Conservation (phyloP, 2,888 invertebrate genomes). For the Tridacna crocea region DNA sequence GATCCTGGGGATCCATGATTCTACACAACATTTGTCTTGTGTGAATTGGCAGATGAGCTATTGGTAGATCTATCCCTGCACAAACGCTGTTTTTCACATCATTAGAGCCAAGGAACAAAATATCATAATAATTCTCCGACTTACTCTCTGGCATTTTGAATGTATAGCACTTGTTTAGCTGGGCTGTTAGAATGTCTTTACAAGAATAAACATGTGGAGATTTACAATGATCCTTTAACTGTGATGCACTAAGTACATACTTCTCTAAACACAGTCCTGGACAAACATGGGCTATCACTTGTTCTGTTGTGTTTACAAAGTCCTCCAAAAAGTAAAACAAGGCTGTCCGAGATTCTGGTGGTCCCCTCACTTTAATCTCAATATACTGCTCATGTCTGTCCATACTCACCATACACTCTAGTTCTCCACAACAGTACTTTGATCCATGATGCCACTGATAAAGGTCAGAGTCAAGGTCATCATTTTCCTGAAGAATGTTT, state of each 20-base stretch:
- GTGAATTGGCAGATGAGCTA: conserved; percentile 87
- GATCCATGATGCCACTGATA: conserved; percentile 91
- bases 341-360: conserved; percentile 84
- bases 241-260: conserved; percentile 87
- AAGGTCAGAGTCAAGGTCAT: conserved; percentile 87
- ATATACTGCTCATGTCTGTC: conserved; percentile 85
- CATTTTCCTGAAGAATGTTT: conserved; percentile 80
- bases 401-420: conserved; percentile 89
- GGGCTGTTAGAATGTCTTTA: conserved; percentile 84
- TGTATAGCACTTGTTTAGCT: conserved; percentile 82
- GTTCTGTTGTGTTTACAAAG: conserved; percentile 87
- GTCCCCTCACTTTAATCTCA: conserved; percentile 89
- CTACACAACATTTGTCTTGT: conserved; percentile 85
- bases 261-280: conserved; percentile 89
- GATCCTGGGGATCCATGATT: conserved; percentile 86
- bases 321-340: conserved; percentile 89
- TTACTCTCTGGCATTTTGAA: conserved; percentile 84
- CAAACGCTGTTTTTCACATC: conserved; percentile 84
- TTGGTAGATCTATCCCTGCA: conserved; percentile 87
- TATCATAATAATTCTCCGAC: conserved; percentile 86
- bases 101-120: conserved; percentile 87
- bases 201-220: conserved; percentile 79
- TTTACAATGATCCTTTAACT: conserved; percentile 73
- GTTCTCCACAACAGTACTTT: conserved; percentile 88
- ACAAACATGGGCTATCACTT: conserved; percentile 88